These are phyloP conservation scores for Cebidichthys violaceus DNA, from an alignment of 2,113 vertebrate genomes.

Conservation along the genomic window DNA sequence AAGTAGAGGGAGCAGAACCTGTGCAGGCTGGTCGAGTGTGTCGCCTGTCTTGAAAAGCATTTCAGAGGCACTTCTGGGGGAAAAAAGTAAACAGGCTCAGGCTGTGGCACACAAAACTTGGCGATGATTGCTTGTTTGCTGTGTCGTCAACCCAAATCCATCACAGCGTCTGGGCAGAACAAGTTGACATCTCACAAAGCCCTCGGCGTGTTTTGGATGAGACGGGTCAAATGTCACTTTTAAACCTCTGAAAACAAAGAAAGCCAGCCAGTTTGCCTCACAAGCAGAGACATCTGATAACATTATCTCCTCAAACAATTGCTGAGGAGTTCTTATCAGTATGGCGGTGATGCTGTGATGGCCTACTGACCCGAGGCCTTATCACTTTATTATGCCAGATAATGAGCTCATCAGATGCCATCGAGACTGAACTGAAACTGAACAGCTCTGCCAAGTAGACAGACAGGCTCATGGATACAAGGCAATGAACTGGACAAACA, in stretches of 20 bases:
- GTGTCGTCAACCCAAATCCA: constrained; percentile 38
- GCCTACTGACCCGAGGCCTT: constrained; percentile 19
- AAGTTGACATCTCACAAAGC: constrained; percentile 27
- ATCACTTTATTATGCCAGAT: constrained; percentile 21
- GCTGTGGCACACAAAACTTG: constrained; percentile 26
- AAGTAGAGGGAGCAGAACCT: constrained; percentile 29
- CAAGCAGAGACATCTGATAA: constrained; percentile 27
- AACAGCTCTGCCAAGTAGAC: constrained; percentile 24
- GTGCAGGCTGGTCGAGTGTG: constrained; percentile 32
- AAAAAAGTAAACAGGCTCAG: constrained; percentile 29
- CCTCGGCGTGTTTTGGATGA: constrained; percentile 23
- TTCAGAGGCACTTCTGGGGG: constrained; percentile 21
- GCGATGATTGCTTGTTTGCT: constrained; percentile 37
- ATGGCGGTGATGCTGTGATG: constrained; percentile 24
- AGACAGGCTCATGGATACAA: neutral
- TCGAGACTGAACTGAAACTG: neutral
- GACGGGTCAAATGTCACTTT: constrained; percentile 47
- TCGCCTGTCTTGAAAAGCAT: neutral
- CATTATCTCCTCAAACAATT: constrained; percentile 38
- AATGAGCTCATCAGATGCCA: constrained; percentile 42
- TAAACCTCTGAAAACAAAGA: constrained; percentile 36
- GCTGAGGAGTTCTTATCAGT: constrained; percentile 36
- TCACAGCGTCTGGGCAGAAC: constrained; percentile 13
- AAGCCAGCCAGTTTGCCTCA: constrained; percentile 35
- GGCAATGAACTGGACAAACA: constrained; percentile 42